Conservation (phyloP, 2,113 vertebrate genomes). For the Carettochelys insculpta region DNA sequence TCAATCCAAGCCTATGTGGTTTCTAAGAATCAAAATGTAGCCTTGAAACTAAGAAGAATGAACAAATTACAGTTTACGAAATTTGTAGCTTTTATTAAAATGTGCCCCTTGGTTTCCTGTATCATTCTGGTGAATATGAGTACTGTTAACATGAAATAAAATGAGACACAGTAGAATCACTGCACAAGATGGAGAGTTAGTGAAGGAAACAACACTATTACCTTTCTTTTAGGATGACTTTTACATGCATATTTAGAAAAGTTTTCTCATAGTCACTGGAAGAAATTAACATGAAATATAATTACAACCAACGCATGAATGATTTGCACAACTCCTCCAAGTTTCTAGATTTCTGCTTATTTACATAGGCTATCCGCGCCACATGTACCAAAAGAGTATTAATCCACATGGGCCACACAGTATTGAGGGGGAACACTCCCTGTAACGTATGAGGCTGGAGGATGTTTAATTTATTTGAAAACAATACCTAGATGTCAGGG, state of each 20-base stretch:
- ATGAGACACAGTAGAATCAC: background rate
- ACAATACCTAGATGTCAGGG: background rate
- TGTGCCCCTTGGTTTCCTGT: background rate
- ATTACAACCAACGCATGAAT: background rate
- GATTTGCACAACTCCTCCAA: background rate
- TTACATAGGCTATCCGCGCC: background rate
- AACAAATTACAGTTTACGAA: background rate
- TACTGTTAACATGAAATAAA: background rate
- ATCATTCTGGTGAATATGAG: background rate
- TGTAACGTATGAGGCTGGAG: rapidly evolving
- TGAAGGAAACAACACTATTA: background rate
- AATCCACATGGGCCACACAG: background rate
- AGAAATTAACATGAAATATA: background rate
- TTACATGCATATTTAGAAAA: background rate
- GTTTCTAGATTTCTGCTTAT: background rate
- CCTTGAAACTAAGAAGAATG: background rate
- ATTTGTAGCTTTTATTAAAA: background rate
- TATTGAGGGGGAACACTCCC: background rate
- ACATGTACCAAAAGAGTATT: background rate
- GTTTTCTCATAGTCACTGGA: background rate
- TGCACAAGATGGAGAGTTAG: background rate
- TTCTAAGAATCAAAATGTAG: background rate
- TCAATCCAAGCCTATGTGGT: background rate
- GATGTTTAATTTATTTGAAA: background rate
- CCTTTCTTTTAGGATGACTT: background rate